phyloP scores from a whole-genome alignment of 2,113 vertebrate genomes.

The Heptranchias perlo region DNA sequence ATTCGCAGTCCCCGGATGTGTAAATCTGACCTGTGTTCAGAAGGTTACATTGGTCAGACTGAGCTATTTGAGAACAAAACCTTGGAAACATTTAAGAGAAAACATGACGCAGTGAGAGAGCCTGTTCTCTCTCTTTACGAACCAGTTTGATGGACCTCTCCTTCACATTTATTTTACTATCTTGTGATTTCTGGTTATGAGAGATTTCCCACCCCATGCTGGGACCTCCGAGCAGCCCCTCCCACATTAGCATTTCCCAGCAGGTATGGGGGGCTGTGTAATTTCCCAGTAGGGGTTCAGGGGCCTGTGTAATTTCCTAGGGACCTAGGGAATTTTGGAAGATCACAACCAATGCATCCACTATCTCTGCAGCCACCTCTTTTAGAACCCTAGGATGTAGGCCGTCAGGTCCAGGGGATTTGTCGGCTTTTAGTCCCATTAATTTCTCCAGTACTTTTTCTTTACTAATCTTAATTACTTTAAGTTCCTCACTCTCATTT shows the following conservation, averaged over 20 bases:
- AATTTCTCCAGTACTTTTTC: no score
- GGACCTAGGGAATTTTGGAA: no score
- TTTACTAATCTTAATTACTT: no score
- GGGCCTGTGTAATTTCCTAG: not conserved
- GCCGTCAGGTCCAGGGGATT: no score
- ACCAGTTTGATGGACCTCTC: not conserved
- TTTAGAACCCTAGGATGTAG: no score
- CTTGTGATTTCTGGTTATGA: not conserved
- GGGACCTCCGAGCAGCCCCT: not conserved
- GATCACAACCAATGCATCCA: no score
- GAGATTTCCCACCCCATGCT: no score
- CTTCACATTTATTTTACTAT: not conserved
- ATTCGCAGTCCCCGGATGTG: not conserved
- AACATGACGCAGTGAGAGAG: not conserved
- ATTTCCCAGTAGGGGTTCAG: not conserved
- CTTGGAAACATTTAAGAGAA: not conserved
- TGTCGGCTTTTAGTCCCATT: no score
- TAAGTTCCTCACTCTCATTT: no score
- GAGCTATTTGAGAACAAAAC: not conserved
- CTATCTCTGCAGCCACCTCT: no score
- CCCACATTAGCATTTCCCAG: not conserved
- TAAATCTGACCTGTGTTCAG: not conserved
- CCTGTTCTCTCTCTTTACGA: not conserved
- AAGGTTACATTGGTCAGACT: not conserved
- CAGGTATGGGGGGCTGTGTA: not conserved